phyloP scores from a whole-genome alignment of 2,797 vertebrate genomes.

The Valencia hispanica region DNA sequence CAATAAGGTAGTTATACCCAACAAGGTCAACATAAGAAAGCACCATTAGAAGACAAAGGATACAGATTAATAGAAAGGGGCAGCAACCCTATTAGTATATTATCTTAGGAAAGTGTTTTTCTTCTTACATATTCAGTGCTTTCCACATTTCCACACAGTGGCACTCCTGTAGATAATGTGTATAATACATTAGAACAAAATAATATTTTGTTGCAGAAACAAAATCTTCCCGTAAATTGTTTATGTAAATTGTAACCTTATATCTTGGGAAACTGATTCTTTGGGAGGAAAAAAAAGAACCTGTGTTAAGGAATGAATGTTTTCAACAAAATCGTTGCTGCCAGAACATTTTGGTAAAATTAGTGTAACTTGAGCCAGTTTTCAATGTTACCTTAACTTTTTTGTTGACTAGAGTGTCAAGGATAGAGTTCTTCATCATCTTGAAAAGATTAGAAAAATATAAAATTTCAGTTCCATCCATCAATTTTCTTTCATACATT shows the following conservation, averaged over 20 bases:
- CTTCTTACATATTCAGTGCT: not conserved
- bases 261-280: not conserved
- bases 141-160: not conserved
- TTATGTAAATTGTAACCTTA: not conserved
- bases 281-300: not conserved
- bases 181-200: not conserved
- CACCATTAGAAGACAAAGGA: conserved; percentile 61
- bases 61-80: conserved; percentile 29
- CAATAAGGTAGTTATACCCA: conserved; percentile 54
- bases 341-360: not conserved
- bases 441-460: no score
- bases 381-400: no score
- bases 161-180: not conserved
- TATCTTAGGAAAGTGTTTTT: conserved; percentile 36
- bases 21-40: conserved; percentile 59
- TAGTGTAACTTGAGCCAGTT: no score
- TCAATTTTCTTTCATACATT: no score
- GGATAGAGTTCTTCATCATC: no score
- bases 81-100: conserved; percentile 56
- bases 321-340: not conserved
- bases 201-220: not conserved
- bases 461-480: no score
- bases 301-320: not conserved
- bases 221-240: not conserved
- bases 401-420: no score